phyloP scores from a whole-genome alignment of 2,113 vertebrate genomes.

The Pseudolaguvia tuberculata region DNA sequence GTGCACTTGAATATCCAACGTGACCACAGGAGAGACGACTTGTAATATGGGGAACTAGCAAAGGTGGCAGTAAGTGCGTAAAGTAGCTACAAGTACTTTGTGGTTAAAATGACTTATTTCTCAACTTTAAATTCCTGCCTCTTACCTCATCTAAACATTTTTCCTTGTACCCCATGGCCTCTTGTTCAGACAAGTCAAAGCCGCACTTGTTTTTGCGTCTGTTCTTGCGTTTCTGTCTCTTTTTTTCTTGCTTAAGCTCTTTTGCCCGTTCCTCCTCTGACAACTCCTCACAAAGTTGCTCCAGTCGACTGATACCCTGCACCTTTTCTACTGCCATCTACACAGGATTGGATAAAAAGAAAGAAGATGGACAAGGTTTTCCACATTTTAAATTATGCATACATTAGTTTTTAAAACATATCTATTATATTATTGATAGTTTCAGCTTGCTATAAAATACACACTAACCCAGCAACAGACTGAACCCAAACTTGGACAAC shows the following conservation, averaged over 20 bases:
- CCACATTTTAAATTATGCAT: not conserved
- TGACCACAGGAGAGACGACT: no score
- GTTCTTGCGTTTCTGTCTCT: conserved; percentile 94
- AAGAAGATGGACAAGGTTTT: not conserved
- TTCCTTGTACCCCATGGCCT: conserved; percentile 77
- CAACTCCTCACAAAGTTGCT: conserved; percentile 94
- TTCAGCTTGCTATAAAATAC: no score
- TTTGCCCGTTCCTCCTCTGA: conserved; percentile 91
- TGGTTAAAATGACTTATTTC: no score
- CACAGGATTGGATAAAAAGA: not conserved
- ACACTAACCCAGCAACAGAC: not conserved
- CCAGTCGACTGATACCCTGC: conserved; percentile 91
- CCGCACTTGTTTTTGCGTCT: conserved; percentile 92
- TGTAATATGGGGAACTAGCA: no score
- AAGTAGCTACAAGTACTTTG: no score
- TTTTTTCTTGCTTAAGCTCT: conserved; percentile 96
- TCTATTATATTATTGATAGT: not conserved
- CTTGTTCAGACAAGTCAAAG: conserved; percentile 78
- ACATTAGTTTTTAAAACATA: no score
- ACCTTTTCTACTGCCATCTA: conserved; percentile 97
- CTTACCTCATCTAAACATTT: conserved; percentile 80
- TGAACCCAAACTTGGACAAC: no score
- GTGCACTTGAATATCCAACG: no score
- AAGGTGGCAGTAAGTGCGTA: no score
- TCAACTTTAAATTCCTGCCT: no score